These are phyloP conservation scores for Halcyon malimbica DNA, from an alignment of 2,113 vertebrate genomes.

Conservation along the genomic window DNA sequence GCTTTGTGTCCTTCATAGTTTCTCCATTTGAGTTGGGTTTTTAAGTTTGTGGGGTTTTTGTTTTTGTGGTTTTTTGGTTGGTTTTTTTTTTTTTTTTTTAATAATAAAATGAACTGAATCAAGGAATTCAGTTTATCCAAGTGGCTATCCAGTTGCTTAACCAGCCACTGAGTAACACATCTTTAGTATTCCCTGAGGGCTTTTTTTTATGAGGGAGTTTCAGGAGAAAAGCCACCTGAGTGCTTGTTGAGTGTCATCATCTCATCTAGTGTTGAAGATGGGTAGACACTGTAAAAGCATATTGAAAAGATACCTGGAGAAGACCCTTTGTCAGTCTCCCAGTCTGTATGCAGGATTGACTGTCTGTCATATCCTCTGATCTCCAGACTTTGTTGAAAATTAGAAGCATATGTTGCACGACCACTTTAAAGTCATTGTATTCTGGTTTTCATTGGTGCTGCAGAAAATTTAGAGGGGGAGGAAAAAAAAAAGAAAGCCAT, in stretches of 20 bases:
- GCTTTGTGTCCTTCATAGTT: background rate
- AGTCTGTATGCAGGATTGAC: rapidly evolving
- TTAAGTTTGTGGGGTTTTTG: too few relatives aligned
- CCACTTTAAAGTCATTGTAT: background rate
- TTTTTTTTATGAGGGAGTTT: background rate
- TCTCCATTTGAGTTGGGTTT: background rate
- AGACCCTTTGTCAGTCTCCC: background rate
- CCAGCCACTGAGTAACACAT: background rate
- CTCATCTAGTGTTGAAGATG: background rate
- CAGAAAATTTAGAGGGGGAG: background rate
- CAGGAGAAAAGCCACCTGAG: background rate
- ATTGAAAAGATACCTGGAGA: background rate
- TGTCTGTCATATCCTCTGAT: background rate
- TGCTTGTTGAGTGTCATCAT: background rate
- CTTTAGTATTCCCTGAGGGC: background rate
- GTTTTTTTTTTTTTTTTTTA: background rate
- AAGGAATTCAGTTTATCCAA: background rate
- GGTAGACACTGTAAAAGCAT: background rate
- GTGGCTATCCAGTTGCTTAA: background rate
- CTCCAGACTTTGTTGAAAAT: background rate
- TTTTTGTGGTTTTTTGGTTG: too few relatives aligned
- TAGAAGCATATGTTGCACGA: background rate
- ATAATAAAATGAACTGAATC: background rate
- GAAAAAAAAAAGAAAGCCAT: background rate
- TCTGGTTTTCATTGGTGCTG: background rate